These are phyloP conservation scores for Melanitta fusca DNA, from an alignment of 2,797 vertebrate species.

Conservation along the genomic window DNA sequence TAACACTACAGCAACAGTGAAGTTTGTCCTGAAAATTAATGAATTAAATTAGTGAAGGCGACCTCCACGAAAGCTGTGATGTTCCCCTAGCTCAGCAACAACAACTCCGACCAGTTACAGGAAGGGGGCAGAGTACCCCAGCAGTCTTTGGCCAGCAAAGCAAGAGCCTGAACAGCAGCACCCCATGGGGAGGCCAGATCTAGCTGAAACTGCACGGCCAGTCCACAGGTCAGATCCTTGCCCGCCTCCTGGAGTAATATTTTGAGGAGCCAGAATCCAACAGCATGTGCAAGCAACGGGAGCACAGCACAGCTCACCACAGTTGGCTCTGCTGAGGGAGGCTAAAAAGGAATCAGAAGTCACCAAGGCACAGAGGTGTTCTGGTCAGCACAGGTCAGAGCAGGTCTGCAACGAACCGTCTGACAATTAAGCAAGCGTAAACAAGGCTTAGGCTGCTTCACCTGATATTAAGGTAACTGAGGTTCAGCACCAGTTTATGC, in stretches of 20 bases:
- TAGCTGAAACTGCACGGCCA: fast-evolving
- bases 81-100: not conserved
- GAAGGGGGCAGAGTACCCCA: fast-evolving
- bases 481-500: fast-evolving
- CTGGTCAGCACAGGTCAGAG: not conserved
- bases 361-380: not conserved
- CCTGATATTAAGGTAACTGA: not conserved
- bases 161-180: not conserved
- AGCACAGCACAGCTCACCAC: fast-evolving
- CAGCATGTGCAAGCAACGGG: not conserved
- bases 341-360: not conserved
- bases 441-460: not conserved
- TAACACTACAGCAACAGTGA: too few species aligned
- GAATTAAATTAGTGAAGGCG: not conserved
- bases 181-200: not conserved
- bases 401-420: not conserved
- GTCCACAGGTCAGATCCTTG: fast-evolving
- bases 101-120: too few species aligned
- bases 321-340: fast-evolving
- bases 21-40: not conserved
- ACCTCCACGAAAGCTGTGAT: not conserved
- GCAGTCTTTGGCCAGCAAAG: fast-evolving
- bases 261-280: not conserved
- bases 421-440: fast-evolving
- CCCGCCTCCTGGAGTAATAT: fast-evolving